Conservation (phyloP, 2,797 vertebrate species). For the Alcedo quadribrachys region DNA sequence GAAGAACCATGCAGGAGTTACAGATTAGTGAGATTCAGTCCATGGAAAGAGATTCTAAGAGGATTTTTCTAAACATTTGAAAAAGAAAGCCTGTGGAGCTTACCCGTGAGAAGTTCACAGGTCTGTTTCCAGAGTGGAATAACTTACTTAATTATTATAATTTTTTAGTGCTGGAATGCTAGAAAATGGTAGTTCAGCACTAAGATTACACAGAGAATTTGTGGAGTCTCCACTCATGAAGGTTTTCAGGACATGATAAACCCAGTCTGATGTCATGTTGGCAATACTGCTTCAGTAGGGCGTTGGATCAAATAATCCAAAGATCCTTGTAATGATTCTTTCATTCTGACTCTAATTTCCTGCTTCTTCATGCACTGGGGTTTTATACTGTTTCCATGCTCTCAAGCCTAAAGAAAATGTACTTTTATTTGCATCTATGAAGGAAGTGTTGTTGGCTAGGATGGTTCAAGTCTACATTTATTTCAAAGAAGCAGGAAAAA, state of each 20-base stretch:
- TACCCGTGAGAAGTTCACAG: neutral
- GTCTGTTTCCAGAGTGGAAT: neutral
- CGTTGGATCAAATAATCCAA: neutral
- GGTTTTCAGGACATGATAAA: neutral
- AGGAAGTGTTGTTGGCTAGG: neutral
- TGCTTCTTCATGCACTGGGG: neutral
- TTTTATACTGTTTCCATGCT: neutral
- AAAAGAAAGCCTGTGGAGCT: neutral
- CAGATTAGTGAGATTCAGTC: neutral
- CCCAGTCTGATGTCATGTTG: neutral
- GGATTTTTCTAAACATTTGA: neutral
- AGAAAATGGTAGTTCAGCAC: neutral
- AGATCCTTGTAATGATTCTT: neutral
- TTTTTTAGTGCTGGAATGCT: neutral
- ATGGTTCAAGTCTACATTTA: neutral
- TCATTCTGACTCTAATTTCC: neutral
- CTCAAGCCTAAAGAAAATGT: neutral
- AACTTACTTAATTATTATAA: neutral
- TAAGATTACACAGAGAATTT: neutral
- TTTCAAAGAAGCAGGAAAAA: neutral
- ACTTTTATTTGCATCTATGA: neutral
- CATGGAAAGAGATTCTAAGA: neutral
- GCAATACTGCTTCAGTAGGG: neutral
- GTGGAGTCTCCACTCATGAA: neutral
- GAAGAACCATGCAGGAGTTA: neutral